Evolutionary conservation across 2,113 vertebrate species (phyloP), one percentile per base, ranked within the genome.

Genomic region (Barnardius zonarius): DNA sequence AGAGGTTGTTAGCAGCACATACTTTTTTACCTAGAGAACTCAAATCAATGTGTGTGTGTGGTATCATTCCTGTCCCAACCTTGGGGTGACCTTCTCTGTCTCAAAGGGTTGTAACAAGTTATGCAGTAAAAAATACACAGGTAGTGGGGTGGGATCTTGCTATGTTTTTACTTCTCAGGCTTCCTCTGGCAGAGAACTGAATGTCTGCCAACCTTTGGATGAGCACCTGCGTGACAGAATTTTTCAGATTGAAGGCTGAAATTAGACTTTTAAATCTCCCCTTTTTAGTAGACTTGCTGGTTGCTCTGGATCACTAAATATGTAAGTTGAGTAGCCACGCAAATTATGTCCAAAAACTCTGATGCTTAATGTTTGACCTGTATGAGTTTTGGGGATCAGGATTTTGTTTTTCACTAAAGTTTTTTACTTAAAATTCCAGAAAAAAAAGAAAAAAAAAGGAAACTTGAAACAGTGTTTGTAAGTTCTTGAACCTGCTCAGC

Each of bases 211-310:
- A 33, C 23, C 31, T 66, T 91, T 75, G 73, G 75, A 87, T 83
- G 75, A 83, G 68, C 79, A 96, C 88, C 94, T 96, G 64, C n/a
- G 31, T 48, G 67, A 86, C 68, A 93, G 75, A 70, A 90, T 46
- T 28, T 95, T 95, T 92, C 62, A 63, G 67, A 79, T 11, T 0
- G 5, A 83, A 69, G n/a, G 35, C 33, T 78, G 88, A 43, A 92
- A 35, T 48, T 83, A 83, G 70, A 51, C 0, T 0, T 93, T 86
- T 93, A 84, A 92, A 84, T 75, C 52, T 59, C 92, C 61, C 43
- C 3, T n/a, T 90, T 92, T 92, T 35, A 87, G 62, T 74, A 83
- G 48, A 83, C 31, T 74, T 75, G 5, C 10, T 83, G 33, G 12
- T 88, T 92, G 41, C 28, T 76, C 31, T 77, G 39, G 15, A 51